These are phyloP conservation scores for Melanchra persicariae DNA, from an alignment of 2,888 invertebrate genomes.

Conservation along the genomic window DNA sequence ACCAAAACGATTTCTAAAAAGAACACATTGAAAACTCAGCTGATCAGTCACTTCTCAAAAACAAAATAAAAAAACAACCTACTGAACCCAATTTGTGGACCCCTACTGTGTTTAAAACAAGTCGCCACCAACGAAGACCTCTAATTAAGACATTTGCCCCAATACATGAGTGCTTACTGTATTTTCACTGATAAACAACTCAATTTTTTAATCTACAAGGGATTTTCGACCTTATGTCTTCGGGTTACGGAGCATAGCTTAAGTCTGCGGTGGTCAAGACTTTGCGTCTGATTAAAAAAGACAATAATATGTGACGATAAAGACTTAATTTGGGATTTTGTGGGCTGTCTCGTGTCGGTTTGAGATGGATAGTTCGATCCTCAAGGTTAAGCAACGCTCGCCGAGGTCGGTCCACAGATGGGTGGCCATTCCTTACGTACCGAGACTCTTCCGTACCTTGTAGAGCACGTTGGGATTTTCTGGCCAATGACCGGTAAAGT, in stretches of 20 bases:
- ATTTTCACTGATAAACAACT: slow-evolving; percentile 36
- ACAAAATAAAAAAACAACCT: slow-evolving; percentile 17
- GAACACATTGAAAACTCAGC: not conserved
- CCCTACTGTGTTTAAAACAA: slow-evolving; percentile 42
- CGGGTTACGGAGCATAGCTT: not conserved
- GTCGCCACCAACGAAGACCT: slow-evolving; percentile 82
- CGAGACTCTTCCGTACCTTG: too few species aligned
- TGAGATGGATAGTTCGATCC: not conserved
- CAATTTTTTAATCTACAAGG: not conserved
- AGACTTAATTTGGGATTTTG: slow-evolving; percentile 10
- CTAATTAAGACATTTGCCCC: slow-evolving; percentile 84
- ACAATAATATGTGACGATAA: slow-evolving; percentile 15
- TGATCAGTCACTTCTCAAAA: slow-evolving; percentile 17
- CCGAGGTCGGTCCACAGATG: not conserved
- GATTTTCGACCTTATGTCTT: not conserved
- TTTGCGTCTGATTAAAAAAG: slow-evolving; percentile 18
- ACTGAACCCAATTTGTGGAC: slow-evolving; percentile 50
- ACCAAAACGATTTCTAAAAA: not conserved
- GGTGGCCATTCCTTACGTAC: too few species aligned
- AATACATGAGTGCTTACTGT: slow-evolving; percentile 61
- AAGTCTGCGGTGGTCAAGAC: not conserved
- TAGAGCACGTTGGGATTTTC: too few species aligned
- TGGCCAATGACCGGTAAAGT: too few species aligned
- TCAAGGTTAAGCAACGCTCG: too few species aligned
- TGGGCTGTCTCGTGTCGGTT: not conserved